Base-by-base conservation (phyloP, 2,113 vertebrate species). In the Monopterus albus region DNA sequence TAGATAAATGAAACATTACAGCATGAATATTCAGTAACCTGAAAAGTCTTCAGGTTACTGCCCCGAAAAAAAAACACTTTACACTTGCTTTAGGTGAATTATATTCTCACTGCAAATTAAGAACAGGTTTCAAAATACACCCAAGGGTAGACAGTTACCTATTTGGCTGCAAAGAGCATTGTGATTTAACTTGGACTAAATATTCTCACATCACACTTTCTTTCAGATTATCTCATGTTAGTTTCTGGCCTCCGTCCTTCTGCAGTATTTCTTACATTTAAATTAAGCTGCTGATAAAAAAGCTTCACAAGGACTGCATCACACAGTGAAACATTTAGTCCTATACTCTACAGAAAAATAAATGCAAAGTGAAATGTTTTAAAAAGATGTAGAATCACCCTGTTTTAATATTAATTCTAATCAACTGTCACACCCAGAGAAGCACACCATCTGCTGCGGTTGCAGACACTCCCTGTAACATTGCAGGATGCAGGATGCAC, bases 1-100 rank as follows among this genome's bases (percentile, higher is more conserved):
- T n/a, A 40, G 36, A 58, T 38, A 9, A 68, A 66, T 5, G 38
- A 52, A 68, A 61, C 55, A 65, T 76, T 31, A 7, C 5, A 7
- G 5, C n/a, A n/a, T n/a, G n/a, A n/a, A n/a, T 7, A 31, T 7
- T 31, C 8, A 31, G n/a, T n/a, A n/a, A n/a, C n/a, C n/a, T n/a
- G n/a, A n/a, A n/a, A n/a, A n/a, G n/a, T n/a, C n/a, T n/a, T n/a
- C n/a, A n/a, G n/a, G n/a, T n/a, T n/a, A n/a, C n/a, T n/a, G n/a
- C n/a, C n/a, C n/a, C n/a, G n/a, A n/a, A n/a, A n/a, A n/a, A n/a
- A n/a, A n/a, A n/a, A n/a, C n/a, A n/a, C n/a, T n/a, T n/a, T n/a
- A 25, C 20, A 29, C 45, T 73, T 38, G 5, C 7, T 62, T 33
- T 23, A 49, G 18, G 4, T 53, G 10, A 58, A 29, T 21, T 36